Conservation (phyloP, 1,140 invertebrate species). For the Subanguina moxae region DNA sequence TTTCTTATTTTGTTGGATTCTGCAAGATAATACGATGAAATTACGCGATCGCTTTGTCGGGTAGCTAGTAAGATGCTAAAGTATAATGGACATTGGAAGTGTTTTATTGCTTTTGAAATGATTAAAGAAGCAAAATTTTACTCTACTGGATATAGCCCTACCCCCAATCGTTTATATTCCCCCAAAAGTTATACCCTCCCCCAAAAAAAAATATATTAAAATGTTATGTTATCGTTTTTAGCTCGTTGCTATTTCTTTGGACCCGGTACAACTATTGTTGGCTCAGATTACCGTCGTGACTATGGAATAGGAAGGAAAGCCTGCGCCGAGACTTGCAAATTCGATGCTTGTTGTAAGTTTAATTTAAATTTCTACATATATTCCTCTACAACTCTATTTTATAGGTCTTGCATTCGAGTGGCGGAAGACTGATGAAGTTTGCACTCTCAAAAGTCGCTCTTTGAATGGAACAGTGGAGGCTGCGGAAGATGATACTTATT, state of each 20-base stretch:
- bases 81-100: no score
- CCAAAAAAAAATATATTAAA: no score
- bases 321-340: slow-evolving; percentile 39
- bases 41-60: no score
- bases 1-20: no score
- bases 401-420: slow-evolving; percentile 46
- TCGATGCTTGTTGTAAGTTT: not conserved
- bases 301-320: slow-evolving; percentile 26
- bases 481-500: slow-evolving; percentile 20
- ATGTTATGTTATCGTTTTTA: no score
- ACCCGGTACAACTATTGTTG: slow-evolving; percentile 40
- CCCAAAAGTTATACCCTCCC: no score
- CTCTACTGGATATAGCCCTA: no score
- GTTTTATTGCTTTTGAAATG: no score
- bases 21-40: no score
- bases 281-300: slow-evolving; percentile 39
- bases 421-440: slow-evolving; percentile 22
- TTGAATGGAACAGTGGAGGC: slow-evolving; percentile 39
- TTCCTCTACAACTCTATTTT: slow-evolving; percentile 1
- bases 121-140: no score
- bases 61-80: no score
- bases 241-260: slow-evolving; percentile 33
- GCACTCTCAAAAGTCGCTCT: slow-evolving; percentile 43
- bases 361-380: not conserved
- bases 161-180: no score